Percentiles rank a stretch among this genome's conserved stretches.
phyloP scores from a whole-genome alignment of 2,888 invertebrate species.

The Trichopria drosophilae region DNA sequence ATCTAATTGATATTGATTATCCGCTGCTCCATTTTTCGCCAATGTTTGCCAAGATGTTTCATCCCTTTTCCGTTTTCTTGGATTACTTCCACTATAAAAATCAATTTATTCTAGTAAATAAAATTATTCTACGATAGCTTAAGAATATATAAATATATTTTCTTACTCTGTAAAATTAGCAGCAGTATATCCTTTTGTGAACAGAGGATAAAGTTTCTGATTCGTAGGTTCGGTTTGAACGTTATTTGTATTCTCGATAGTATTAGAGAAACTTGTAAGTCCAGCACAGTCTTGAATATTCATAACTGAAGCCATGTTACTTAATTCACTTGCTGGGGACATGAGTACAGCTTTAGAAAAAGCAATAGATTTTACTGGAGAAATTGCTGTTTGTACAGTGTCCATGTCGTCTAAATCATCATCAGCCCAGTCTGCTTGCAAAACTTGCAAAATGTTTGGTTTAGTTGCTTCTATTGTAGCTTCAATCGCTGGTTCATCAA shows the following conservation, averaged over 20 bases:
- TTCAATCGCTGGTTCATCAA: constrained; percentile 51
- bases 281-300: constrained; percentile 57
- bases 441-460: constrained; percentile 51
- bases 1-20: constrained; percentile 77
- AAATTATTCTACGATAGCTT: constrained; percentile 4
- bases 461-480: constrained; percentile 43
- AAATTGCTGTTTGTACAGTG: constrained; percentile 28
- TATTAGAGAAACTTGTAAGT: constrained; percentile 17
- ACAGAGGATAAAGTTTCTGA: constrained; percentile 49
- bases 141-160: constrained; percentile 10
- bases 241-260: constrained; percentile 28
- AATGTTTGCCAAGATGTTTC: constrained; percentile 55
- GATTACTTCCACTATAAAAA: constrained; percentile 38
- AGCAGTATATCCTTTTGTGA: constrained; percentile 44
- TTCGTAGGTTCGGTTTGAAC: constrained; percentile 15
- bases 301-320: constrained; percentile 61
- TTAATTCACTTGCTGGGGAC: constrained; percentile 62
- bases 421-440: constrained; percentile 55
- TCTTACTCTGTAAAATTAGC: constrained; percentile 42
- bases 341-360: constrained; percentile 45
- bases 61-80: constrained; percentile 39
- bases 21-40: constrained; percentile 59
- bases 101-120: background rate
- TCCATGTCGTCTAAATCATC: constrained; percentile 50
- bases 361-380: constrained; percentile 40